Base-by-base conservation (phyloP, 1,140 invertebrate species). In the Olivierus martensii region DNA sequence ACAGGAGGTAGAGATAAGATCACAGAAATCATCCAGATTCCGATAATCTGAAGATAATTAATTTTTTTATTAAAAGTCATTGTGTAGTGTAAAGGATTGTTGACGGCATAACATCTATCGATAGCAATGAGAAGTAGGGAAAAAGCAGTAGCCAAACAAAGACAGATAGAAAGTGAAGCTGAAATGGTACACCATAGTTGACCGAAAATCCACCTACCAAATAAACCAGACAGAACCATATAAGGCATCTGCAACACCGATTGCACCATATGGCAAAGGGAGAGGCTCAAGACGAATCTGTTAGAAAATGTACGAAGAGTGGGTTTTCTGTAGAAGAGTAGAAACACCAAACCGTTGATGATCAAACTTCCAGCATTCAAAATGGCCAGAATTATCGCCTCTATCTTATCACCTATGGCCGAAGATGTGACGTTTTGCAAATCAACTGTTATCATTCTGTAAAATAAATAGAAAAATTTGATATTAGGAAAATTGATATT, bases 221-320 rank as follows among this genome's bases (percentile, higher is more conserved):
- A 59, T 0, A 68, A 50, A 6, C 68, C 59, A 7, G 74, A 67
- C 2, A 71, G 63, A 37, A 73, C 67, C 34, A 79, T 65, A 11
- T 80, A 67, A 0, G 77, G 77, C 54, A 78, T 74, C 22, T 82
- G 67, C 14, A 81, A 62, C 10, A 74, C 58, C 14, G 77, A 77
- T 22, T 77, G 74, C 43, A 81, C 62, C 34, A 81, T 66, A 65
- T 82, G 81, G 49, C 78, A 80, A 6, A 76, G 66, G 5, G 79
- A 72, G 43, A 83, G 69, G 63, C 82, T 82, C 61, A 82, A 74
- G 18, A 83, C 77, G 65, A 82, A 82, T 68, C 80, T 73, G 69
- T 80, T 80, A 36, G 77, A 79, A 46, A 79, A 71, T 9, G 75
- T 78, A 49, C 79, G 66, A 3, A 78, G 63, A 14, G 70, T 70